These are phyloP conservation scores for Hyposmocoma kahamanoa DNA, from an alignment of 1,140 invertebrate species.

Conservation along the genomic window DNA sequence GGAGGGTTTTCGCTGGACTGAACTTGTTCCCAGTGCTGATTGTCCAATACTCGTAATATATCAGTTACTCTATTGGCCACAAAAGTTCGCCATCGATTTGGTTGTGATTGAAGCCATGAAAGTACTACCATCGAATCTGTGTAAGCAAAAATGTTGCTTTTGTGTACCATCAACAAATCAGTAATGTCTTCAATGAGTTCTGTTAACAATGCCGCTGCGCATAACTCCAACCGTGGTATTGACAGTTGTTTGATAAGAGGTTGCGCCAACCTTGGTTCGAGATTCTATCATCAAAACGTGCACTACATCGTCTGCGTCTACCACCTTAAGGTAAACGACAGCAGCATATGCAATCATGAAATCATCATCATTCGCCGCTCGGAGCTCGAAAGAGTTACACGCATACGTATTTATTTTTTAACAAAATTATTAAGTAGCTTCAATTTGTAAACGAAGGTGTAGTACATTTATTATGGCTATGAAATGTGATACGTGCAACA, in stretches of 20 bases:
- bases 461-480: no score
- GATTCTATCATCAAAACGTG: not conserved
- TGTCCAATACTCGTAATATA: not conserved
- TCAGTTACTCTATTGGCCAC: not conserved
- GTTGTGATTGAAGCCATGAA: not conserved
- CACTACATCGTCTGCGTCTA: not conserved
- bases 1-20: not conserved
- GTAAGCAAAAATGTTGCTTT: not conserved
- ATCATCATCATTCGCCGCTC: no score
- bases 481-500: no score
- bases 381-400: no score
- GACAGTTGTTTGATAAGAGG: not conserved
- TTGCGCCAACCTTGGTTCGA: not conserved
- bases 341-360: not conserved
- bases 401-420: no score
- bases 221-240: not conserved
- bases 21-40: not conserved
- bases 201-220: not conserved
- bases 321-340: not conserved
- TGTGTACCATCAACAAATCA: not conserved
- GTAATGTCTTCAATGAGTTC: not conserved
- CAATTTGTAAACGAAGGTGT: no score
- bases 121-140: not conserved
- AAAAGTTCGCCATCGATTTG: not conserved
- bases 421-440: no score